These are phyloP conservation scores for Gymnorhina tibicen DNA, from an alignment of 2,113 vertebrate species.

Conservation along the genomic window DNA sequence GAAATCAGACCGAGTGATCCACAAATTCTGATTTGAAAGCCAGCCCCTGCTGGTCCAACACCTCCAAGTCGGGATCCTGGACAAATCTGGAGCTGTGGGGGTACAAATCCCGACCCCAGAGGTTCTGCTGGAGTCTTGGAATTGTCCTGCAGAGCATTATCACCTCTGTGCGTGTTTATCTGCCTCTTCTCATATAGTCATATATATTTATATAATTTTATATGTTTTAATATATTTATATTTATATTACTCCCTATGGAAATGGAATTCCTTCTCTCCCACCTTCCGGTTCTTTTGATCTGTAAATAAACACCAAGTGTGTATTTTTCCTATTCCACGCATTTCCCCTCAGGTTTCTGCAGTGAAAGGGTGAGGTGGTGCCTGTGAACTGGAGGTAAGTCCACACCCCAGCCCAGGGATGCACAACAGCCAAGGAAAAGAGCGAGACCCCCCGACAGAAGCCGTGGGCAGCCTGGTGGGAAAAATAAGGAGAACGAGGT, in stretches of 20 bases:
- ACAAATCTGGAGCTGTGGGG: background rate
- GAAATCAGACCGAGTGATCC: background rate
- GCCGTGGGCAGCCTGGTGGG: background rate
- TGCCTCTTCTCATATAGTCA: too few species aligned
- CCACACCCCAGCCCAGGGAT: rapidly evolving
- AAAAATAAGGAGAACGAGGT: background rate
- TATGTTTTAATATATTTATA: rapidly evolving
- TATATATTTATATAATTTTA: too few species aligned
- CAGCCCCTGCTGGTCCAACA: too few species aligned
- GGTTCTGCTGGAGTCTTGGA: background rate
- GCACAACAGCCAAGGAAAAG: background rate
- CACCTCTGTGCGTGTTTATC: background rate
- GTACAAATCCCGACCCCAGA: background rate
- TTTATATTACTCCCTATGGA: rapidly evolving
- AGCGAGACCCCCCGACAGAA: background rate
- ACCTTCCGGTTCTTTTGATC: rapidly evolving
- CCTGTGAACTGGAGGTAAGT: rapidly evolving
- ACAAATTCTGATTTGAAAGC: background rate
- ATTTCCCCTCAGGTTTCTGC: rapidly evolving
- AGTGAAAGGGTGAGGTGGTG: rapidly evolving
- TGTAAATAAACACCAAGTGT: background rate
- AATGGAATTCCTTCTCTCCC: background rate
- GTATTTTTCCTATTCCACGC: rapidly evolving
- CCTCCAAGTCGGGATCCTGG: background rate
- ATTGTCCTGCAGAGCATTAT: background rate